Evolutionary conservation across 2,113 vertebrate species (phyloP).

Genomic region (Microtus ochrogaster): DNA sequence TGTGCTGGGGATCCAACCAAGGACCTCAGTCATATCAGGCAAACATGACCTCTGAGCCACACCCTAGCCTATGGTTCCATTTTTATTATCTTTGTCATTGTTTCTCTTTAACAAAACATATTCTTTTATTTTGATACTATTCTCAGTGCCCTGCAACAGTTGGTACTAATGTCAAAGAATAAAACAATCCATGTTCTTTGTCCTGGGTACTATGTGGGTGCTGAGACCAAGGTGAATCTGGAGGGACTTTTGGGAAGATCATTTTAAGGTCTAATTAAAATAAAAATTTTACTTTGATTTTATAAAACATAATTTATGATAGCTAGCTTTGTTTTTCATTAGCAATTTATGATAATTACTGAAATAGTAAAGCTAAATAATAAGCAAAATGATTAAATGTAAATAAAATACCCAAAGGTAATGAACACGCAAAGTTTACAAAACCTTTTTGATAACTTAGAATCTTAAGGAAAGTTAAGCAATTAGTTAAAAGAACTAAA

Average conservation of each 20-base stretch:
- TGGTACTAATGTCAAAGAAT: not conserved
- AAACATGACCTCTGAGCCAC: not conserved
- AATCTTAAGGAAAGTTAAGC: not conserved
- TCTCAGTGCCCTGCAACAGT: not conserved
- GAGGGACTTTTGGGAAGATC: not conserved
- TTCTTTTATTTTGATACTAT: not conserved
- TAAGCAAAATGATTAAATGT: not conserved
- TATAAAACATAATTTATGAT: not conserved
- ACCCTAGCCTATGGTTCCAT: not conserved
- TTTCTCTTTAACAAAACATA: not conserved
- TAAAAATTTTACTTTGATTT: not conserved
- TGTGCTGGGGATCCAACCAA: not conserved
- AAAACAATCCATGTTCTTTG: not conserved
- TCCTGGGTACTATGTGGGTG: not conserved
- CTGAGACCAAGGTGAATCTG: not conserved
- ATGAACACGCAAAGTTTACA: not conserved
- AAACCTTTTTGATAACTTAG: not conserved
- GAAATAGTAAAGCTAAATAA: not conserved
- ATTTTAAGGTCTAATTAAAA: not conserved
- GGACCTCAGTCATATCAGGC: no score
- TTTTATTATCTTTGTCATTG: not conserved
- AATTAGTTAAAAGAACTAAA: not conserved
- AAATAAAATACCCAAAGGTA: not conserved
- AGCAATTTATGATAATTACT: not conserved
- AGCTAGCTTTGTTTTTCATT: not conserved